Evolutionary conservation across 2,797 vertebrate species (phyloP), one percentile per base, ranked within the genome.

Genomic region (Sebastes diaconus): DNA sequence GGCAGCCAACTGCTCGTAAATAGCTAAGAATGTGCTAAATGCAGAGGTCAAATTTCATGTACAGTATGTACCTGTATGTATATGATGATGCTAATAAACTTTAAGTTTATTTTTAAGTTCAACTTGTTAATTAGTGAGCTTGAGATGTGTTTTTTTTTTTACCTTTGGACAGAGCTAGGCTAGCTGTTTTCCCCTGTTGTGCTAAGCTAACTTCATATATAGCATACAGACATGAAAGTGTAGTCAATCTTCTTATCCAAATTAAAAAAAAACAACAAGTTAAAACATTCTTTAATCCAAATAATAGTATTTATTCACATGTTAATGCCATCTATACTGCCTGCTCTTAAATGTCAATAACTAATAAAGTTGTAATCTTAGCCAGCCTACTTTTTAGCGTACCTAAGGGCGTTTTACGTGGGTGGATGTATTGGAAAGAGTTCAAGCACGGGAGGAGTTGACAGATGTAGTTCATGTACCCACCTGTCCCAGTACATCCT

Each of bases 381-480:
- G 5, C 14, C 29, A 22, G 46, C 46, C 46, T 29, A 18, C 5
- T 29, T 22, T 16, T 63, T 46, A 46, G 8, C 71, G 14, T 24
- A 24, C 22, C 6, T 18, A 1, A 36, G 61, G 2, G 16, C 13
- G 42, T 39, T 68, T 54, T 3, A 9, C 6, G 27, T 52, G 50
- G 54, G 61, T 14, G 69, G 24, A 54, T 61, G 59, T 55, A 16
- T 61, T 18, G 14, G 70, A 46, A 84, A 69, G 4, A 30, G 61
- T 68, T 83, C 34, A 30, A 13, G 16, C 68, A 18, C 18, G 27
- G 18, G 57, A 55, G 65, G 79, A 63, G 74, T 11, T 50, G 61
- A 68, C 67, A 63, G 67, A 34, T 81, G 36, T 63, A 68, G 67
- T 64, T 86, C 79, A 77, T 83, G 80, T 84, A 73, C 54, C 85